A percentile compares a stretch with the other conserved stretches of the same genome.
phyloP scores from a whole-genome alignment of 2,113 vertebrate genomes.

The Rhea pennata region DNA sequence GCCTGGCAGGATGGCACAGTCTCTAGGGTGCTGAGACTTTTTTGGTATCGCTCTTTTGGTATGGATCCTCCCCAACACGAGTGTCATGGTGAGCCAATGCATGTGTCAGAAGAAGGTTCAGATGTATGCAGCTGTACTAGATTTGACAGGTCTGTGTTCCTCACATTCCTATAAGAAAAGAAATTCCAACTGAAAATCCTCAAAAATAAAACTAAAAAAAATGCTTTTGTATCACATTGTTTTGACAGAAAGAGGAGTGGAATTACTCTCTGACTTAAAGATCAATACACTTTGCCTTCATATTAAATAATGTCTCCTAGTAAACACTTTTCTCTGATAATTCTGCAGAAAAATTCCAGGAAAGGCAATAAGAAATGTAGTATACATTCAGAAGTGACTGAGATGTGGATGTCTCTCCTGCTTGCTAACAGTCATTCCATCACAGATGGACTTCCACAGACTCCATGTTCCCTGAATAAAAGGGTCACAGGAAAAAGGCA shows the following conservation, averaged over 20 bases:
- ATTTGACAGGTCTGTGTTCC: neutral
- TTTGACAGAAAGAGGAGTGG: neutral
- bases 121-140: neutral
- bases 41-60: too few relatives aligned
- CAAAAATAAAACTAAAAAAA: neutral
- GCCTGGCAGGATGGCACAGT: neutral
- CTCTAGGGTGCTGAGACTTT: neutral
- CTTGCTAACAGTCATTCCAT: neutral
- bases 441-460: neutral
- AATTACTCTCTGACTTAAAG: neutral
- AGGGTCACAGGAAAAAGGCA: neutral
- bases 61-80: neutral
- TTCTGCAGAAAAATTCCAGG: neutral
- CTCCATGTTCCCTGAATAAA: neutral
- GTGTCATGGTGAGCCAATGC: neutral
- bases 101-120: neutral
- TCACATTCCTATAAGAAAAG: neutral
- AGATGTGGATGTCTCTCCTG: neutral
- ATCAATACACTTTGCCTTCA: neutral
- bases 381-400: neutral
- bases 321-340: neutral
- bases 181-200: neutral
- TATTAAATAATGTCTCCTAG: neutral
- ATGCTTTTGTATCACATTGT: neutral
- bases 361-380: neutral